Percentiles rank a stretch among this genome's conserved stretches.
Conservation (phyloP, 1,140 invertebrate genomes). For the Dinothrombium tinctorium region DNA sequence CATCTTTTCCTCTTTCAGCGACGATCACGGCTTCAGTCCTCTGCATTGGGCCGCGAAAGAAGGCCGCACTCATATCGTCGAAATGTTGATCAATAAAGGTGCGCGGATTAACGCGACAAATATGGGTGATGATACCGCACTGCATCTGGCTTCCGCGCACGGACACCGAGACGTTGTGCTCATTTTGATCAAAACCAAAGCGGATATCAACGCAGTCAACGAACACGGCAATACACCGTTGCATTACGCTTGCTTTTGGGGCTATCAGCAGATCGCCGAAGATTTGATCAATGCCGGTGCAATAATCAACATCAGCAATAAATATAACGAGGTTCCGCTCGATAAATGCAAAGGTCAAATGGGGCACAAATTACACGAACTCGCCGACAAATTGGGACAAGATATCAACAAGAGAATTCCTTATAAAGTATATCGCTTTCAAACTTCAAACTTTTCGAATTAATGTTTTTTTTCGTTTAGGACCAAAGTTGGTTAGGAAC, state of each 20-base stretch:
- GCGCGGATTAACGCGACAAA: conserved; percentile 91
- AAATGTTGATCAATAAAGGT: conserved; percentile 72
- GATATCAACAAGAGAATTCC: conserved; percentile 76
- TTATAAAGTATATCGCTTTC: too few relatives aligned
- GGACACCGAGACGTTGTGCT: conserved; percentile 80
- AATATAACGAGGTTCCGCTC: conserved; percentile 79
- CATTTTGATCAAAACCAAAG: conserved; percentile 58
- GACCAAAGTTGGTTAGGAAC: conserved; percentile 90
- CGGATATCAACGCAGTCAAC: conserved; percentile 91
- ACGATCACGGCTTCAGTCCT: conserved; percentile 97
- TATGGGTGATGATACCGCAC: conserved; percentile 90
- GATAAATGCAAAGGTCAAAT: conserved; percentile 76
- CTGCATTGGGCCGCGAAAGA: conserved; percentile 95
- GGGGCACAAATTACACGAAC: conserved; percentile 46
- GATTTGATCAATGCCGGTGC: conserved; percentile 77
- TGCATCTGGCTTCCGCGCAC: conserved; percentile 87
- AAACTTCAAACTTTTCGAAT: too few relatives aligned
- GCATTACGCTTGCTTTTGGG: conserved; percentile 98
- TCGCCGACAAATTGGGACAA: conserved; percentile 68
- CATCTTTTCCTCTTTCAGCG: conserved; percentile 26
- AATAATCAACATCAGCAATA: conserved; percentile 74
- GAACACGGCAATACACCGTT: conserved; percentile 96
- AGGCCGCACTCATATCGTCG: conserved; percentile 78
- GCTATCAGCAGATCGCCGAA: conserved; percentile 71
- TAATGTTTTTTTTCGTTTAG: too few relatives aligned